Evolutionary conservation across 2,888 invertebrate species (phyloP).

Genomic region (Nemotelus pantherinus): DNA sequence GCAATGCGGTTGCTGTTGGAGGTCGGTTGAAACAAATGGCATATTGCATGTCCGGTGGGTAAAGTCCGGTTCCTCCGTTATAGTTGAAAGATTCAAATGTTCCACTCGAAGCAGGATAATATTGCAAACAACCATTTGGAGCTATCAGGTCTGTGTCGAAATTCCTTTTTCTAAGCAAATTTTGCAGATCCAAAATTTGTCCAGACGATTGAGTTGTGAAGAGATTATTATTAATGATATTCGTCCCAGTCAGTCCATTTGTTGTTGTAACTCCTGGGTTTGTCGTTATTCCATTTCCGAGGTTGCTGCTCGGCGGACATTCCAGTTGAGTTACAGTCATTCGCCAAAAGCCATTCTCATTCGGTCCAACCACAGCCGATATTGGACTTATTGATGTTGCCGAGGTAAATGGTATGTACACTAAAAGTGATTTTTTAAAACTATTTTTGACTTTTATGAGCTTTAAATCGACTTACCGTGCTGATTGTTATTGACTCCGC

Average conservation of each 20-base stretch:
- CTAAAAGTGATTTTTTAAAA: slow-evolving; percentile 26
- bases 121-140: slow-evolving; percentile 75
- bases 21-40: slow-evolving; percentile 71
- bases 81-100: slow-evolving; percentile 71
- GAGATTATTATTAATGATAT: background rate
- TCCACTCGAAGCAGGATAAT: slow-evolving; percentile 70
- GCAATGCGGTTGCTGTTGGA: slow-evolving; percentile 57
- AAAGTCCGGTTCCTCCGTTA: slow-evolving; percentile 67
- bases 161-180: slow-evolving; percentile 5
- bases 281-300: slow-evolving; percentile 56
- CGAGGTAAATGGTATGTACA: slow-evolving; percentile 59
- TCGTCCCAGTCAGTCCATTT: background rate
- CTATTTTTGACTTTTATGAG: background rate
- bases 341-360: slow-evolving; percentile 67
- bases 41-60: slow-evolving; percentile 70
- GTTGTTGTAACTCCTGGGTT: background rate
- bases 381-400: slow-evolving; percentile 57
- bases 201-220: slow-evolving; percentile 6
- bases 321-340: slow-evolving; percentile 72
- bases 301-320: slow-evolving; percentile 67
- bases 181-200: slow-evolving; percentile 11
- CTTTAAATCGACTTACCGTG: slow-evolving; percentile 65
- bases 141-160: slow-evolving; percentile 63
- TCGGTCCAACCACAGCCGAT: slow-evolving; percentile 65
- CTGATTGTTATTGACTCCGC: slow-evolving; percentile 73